Base-by-base conservation (phyloP, 2,113 vertebrate genomes). In the Pachyramphus minor region DNA sequence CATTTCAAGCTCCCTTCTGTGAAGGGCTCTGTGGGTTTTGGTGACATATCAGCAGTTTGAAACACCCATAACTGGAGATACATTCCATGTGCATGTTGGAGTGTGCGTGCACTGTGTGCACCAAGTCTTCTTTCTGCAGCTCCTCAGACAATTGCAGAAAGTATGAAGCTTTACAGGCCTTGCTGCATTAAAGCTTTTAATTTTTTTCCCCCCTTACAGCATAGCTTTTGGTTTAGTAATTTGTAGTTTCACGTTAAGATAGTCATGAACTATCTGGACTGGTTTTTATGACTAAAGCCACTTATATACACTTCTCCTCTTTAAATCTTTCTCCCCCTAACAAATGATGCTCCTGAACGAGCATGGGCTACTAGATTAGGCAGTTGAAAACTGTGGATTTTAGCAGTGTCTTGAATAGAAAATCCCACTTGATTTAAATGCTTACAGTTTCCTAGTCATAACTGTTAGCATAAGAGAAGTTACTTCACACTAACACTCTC, bases 381-480 rank as follows among this genome's bases (percentile, higher is more conserved):
- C 3, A 16, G 14, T 8, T 93, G 75, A 90, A 84, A 92, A 76
- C 52, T 27, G 42, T 68, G 49, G 71, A 74, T 52, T 93, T 94
- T 45, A 92, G 41, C 45, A 68, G 66, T 14, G 53, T 35, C 90
- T 75, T 64, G 87, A 81, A 42, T 30, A 96, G 92, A 92, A 97
- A 96, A 96, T 93, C 94, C 85, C 55, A 23, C 69, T 96, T 96
- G 92, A 96, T 96, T 96, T 96, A 97, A 93, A 74, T 2, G 1
- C 80, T 92, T 90, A 79, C 53, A 85, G 33, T 92, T 94, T 90
- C 85, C 94, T 73, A 95, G 77, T 96, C 97, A 97, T 96, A 95
- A 96, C 90, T 82, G 90, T 94, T 93, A 96, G 53, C 73, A 82
- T 77, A 92, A 91, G 49, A 91, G 66, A 31, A 89, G 90, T 87